A percentile compares a stretch with the other conserved stretches of the same genome.
Evolutionary conservation across 35 echinoderm and acorn worm genomes (phyloP).

Genomic region (Hemicentrotus pulcherrimus): DNA sequence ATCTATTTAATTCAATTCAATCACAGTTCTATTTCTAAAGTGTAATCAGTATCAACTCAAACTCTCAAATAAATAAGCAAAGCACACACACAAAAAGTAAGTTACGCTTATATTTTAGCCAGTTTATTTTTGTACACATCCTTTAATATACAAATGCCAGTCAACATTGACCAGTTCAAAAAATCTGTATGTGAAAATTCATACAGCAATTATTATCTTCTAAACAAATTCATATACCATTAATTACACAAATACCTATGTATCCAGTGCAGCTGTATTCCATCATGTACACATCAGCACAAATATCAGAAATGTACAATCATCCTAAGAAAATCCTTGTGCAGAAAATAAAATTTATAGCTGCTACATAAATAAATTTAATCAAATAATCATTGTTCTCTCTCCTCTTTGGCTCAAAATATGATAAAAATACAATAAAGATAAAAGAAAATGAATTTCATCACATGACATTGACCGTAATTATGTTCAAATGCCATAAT

Average conservation of each 20-base stretch:
- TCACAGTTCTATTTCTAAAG: too few relatives aligned
- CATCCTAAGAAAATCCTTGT: background rate
- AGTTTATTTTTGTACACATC: slow-evolving; percentile 7
- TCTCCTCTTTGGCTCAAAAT: background rate
- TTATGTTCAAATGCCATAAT: background rate
- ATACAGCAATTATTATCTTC: too few relatives aligned
- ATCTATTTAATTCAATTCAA: too few relatives aligned
- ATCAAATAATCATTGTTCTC: slow-evolving; percentile 5
- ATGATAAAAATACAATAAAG: background rate
- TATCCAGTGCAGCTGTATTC: background rate
- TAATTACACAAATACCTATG: background rate
- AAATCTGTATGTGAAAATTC: background rate
- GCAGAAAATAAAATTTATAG: slow-evolving; percentile 14
- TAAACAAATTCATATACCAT: background rate
- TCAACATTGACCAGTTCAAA: background rate
- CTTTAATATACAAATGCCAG: background rate
- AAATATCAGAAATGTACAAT: background rate
- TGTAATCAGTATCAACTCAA: too few relatives aligned
- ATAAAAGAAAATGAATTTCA: background rate
- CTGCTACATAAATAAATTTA: slow-evolving; percentile 5
- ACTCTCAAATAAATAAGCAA: background rate
- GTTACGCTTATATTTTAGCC: background rate
- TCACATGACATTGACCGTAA: background rate
- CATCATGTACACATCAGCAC: slow-evolving; percentile 15
- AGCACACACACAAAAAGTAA: background rate